Evolutionary conservation across 2,797 vertebrate genomes (phyloP).

Genomic region (Gorsachius magnificus): DNA sequence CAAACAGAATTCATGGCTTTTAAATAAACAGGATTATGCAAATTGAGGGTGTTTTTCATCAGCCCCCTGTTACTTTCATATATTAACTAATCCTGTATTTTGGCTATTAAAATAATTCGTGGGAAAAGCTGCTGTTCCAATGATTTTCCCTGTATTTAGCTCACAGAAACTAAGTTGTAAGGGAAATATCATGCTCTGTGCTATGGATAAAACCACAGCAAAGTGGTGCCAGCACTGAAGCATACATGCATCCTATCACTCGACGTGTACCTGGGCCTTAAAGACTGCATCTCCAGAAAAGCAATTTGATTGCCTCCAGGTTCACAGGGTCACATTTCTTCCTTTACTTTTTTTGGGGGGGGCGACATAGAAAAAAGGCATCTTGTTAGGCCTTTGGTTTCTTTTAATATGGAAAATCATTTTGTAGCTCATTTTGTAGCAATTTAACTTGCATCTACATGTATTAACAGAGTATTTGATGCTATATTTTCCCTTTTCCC

Average conservation of each 20-base stretch:
- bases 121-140: not conserved
- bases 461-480: not conserved
- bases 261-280: rapidly evolving
- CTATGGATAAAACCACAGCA: not conserved
- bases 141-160: not conserved
- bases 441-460: not conserved
- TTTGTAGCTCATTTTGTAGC: not conserved
- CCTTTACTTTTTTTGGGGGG: not conserved
- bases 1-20: not conserved
- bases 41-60: not conserved
- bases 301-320: not conserved
- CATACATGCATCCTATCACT: rapidly evolving
- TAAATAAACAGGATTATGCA: not conserved
- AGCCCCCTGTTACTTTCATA: not conserved
- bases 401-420: not conserved
- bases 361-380: no score
- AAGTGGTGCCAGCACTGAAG: not conserved
- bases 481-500: not conserved
- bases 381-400: not conserved
- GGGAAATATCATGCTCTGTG: not conserved
- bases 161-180: not conserved
- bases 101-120: not conserved
- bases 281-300: not conserved
- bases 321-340: not conserved
- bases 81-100: not conserved